Evolutionary conservation across 2,888 invertebrate genomes (phyloP).

Genomic region (Teleiodes luculella): DNA sequence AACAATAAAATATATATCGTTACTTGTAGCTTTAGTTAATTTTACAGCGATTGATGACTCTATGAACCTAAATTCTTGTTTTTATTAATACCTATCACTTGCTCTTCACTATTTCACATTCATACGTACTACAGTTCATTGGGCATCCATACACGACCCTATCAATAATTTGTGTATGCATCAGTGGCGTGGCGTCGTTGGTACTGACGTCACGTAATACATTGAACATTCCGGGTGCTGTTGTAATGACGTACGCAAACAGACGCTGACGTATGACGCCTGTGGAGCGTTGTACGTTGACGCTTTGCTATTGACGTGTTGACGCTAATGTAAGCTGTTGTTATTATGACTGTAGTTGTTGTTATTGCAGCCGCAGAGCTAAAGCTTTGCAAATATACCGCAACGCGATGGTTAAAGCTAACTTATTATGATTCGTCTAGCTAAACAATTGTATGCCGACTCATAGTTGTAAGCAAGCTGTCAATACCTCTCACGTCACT

Average conservation of each 20-base stretch:
- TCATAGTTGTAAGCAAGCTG: too few species aligned
- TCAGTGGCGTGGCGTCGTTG: constrained; percentile 9
- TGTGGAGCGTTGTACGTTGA: too few species aligned
- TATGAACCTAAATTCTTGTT: too few species aligned
- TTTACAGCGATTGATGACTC: too few species aligned
- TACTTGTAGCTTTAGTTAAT: too few species aligned
- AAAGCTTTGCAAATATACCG: not conserved
- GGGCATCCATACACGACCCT: not conserved
- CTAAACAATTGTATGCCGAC: too few species aligned
- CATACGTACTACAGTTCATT: not conserved
- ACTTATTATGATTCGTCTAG: too few species aligned
- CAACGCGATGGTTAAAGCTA: too few species aligned
- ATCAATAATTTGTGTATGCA: not conserved
- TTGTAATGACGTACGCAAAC: constrained; percentile 10
- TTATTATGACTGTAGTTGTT: too few species aligned
- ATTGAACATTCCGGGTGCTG: constrained; percentile 28
- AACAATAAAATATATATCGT: too few species aligned
- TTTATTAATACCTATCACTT: too few species aligned
- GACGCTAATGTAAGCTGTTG: constrained; percentile 10
- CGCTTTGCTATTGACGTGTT: constrained; percentile 3
- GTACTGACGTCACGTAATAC: constrained; percentile 34
- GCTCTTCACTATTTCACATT: not conserved
- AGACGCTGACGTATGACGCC: not conserved
- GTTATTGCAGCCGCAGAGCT: not conserved
- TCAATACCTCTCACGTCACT: too few species aligned